Evolutionary conservation across 2,888 invertebrate species (phyloP).

Genomic region (Vannuccia rotundouncinata): DNA sequence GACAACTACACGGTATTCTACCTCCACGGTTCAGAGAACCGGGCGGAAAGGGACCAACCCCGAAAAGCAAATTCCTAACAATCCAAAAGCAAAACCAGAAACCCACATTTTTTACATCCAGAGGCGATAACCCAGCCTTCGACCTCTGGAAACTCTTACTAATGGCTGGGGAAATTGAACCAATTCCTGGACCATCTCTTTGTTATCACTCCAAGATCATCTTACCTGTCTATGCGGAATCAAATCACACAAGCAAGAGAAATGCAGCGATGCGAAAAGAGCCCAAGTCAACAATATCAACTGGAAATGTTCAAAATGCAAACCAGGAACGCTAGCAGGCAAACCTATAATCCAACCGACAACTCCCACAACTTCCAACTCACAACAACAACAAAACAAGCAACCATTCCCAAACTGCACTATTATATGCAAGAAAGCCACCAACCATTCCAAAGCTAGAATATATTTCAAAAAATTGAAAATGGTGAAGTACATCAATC

Average conservation of each 20-base stretch:
- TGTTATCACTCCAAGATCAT: background rate
- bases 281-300: background rate
- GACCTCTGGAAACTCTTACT: conserved; percentile 11
- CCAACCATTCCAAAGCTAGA: background rate
- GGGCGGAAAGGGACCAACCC: conserved; percentile 2
- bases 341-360: background rate
- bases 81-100: background rate
- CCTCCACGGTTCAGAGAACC: conserved; percentile 8
- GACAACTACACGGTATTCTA: conserved; percentile 4
- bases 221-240: conserved; percentile 1
- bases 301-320: conserved; percentile 8
- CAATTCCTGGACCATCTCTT: background rate
- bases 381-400: background rate
- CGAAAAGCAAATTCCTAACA: background rate
- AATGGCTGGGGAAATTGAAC: conserved; percentile 2
- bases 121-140: conserved; percentile 15
- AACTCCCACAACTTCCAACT: background rate
- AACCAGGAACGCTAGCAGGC: background rate
- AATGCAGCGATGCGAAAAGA: background rate
- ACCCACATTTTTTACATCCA: background rate
- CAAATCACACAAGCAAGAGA: background rate
- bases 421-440: background rate
- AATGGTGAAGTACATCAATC: background rate
- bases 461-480: background rate
- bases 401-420: background rate